Conservation (phyloP, 2,888 invertebrate genomes). For the Drosophila meridiana region DNA sequence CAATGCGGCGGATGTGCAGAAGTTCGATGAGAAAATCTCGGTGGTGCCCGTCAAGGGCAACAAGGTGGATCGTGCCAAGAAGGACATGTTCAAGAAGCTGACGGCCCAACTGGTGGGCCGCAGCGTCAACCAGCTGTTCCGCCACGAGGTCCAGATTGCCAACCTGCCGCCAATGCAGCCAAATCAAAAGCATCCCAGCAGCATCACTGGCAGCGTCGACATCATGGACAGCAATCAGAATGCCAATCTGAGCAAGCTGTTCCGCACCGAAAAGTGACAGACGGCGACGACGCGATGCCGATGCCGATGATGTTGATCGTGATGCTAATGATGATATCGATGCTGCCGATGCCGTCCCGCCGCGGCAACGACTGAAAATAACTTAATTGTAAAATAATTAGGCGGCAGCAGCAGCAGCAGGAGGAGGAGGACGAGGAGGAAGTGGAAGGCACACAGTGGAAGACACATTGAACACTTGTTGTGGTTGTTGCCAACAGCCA, state of each 20-base stretch:
- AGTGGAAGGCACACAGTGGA: too few relatives aligned
- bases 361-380: conserved; percentile 68
- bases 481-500: not conserved
- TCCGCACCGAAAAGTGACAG: conserved; percentile 77
- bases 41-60: conserved; percentile 89
- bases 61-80: conserved; percentile 95
- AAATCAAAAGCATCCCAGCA: conserved; percentile 30
- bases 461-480: too few relatives aligned
- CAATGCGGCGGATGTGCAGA: conserved; percentile 91
- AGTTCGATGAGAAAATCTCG: conserved; percentile 93
- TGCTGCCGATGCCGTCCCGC: conserved; percentile 5
- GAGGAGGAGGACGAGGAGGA: too few relatives aligned
- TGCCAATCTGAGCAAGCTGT: conserved; percentile 78
- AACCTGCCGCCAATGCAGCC: conserved; percentile 90
- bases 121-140: conserved; percentile 94
- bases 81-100: conserved; percentile 95
- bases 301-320: conserved; percentile 1
- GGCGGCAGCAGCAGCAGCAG: conserved; percentile 1
- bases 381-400: conserved; percentile 69
- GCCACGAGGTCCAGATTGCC: conserved; percentile 93
- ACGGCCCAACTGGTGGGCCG: conserved; percentile 93
- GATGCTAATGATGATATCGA: not conserved
- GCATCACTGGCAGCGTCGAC: conserved; percentile 27
- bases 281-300: conserved; percentile 17
- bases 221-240: conserved; percentile 82